These are phyloP conservation scores for Catagonus wagneri DNA, from an alignment of 2,113 vertebrate genomes.

Conservation along the genomic window DNA sequence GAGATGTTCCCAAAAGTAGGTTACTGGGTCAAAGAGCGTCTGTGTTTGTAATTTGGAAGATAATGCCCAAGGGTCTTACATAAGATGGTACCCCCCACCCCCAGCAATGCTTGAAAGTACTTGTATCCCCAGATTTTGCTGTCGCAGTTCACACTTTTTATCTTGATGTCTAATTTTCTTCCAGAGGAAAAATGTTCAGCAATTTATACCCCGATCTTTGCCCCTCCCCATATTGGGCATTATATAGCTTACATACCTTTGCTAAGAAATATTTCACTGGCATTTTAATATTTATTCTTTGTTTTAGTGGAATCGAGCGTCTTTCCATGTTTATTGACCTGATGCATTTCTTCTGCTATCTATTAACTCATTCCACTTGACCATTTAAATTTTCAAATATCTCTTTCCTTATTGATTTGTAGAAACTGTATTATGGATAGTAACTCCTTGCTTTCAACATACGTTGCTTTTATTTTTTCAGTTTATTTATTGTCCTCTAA, in stretches of 20 bases:
- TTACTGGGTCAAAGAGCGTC: not conserved
- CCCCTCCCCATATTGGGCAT: not conserved
- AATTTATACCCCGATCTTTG: not conserved
- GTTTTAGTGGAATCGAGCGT: not conserved
- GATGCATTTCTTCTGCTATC: not conserved
- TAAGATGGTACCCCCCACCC: not conserved
- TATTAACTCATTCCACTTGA: not conserved
- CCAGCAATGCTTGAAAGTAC: not conserved
- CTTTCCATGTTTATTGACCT: not conserved
- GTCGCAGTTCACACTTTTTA: not conserved
- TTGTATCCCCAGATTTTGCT: not conserved
- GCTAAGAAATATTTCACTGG: not conserved
- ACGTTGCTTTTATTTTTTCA: not conserved
- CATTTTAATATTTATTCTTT: constrained; percentile 17
- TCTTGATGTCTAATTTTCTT: constrained; percentile 5
- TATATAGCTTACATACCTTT: not conserved
- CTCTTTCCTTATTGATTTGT: not conserved
- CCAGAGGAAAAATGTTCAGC: not conserved
- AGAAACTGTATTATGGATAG: not conserved
- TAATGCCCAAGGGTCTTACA: not conserved
- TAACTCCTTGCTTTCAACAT: not conserved
- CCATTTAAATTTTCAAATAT: constrained; percentile 48
- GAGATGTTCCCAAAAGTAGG: constrained; percentile 16
- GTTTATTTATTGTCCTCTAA: constrained; percentile 5
- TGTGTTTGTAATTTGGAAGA: constrained; percentile 40